Evolutionary conservation across 37 sponge, comb jelly and placozoan genomes (phyloP), one percentile per base, ranked within the genome.

Genomic region (Petrosia ficiformis): DNA sequence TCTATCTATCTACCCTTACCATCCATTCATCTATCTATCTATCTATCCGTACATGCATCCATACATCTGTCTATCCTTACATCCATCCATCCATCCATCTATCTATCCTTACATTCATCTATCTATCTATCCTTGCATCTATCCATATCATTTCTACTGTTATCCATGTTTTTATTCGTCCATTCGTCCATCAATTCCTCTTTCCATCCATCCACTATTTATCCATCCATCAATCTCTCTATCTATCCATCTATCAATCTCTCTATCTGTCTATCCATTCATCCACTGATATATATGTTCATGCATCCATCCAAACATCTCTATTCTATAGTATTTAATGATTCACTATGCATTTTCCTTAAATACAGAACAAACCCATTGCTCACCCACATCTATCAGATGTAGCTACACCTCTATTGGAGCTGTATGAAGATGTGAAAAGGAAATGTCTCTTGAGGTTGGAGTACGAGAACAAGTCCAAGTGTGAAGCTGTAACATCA

Each of bases 381-480:
- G 69, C 75, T 14, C 95, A 94, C 59, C 83, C 90, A 29, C 65
- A 79, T 38, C 80, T 97, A 37, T 65, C 78, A 39, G 82, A 87
- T 37, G 84, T 91, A 56, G 70, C 91, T 52, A 79, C 86, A 43
- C 94, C 92, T 28, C 66, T 94, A 43, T 44, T 64, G 30, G 72
- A 77, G 10, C 82, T 97, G 48, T 89, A 86, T 59, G 94, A 91
- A 42, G 92, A 97, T 43, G 93, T 92, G 28, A 83, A 85, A 79
- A 70, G 82, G 72, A 97, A 97, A 85, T 89, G 92, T 71, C 76
- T 83, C 22, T 77, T 97, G 77, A 79, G 98, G 2, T 73, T 97
- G 29, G 95, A 97, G 87, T 97, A 93, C 68, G 98, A 97, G 79
- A 94, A 94, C 73, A 77, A 80, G 59, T 65, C 79, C 41, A 91